These are phyloP conservation scores for Brachionus angularis DNA, from an alignment of 1,140 invertebrate genomes.

Conservation along the genomic window DNA sequence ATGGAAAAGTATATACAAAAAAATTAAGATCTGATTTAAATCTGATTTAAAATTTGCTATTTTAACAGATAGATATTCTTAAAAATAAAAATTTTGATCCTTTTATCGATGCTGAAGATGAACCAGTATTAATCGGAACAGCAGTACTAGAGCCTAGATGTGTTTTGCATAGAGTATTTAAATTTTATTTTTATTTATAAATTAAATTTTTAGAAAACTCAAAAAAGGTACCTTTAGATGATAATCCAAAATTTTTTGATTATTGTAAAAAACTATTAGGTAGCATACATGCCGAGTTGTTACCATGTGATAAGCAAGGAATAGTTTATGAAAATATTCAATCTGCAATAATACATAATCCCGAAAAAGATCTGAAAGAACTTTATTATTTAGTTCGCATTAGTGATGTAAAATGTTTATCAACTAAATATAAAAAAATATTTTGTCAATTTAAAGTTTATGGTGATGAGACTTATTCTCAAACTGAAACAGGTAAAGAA, in stretches of 20 bases:
- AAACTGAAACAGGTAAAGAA: not conserved
- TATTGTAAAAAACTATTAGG: conserved; percentile 61
- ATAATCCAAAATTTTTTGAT: conserved; percentile 60
- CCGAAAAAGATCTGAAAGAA: conserved; percentile 55
- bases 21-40: too few relatives aligned
- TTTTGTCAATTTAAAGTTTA: conserved; percentile 44
- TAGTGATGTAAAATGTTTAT: not conserved
- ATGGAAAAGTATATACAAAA: conserved; percentile 25
- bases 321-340: conserved; percentile 60
- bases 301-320: conserved; percentile 59
- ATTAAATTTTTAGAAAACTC: not conserved
- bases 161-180: conserved; percentile 58
- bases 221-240: conserved; percentile 62
- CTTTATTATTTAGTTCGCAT: conserved; percentile 31
- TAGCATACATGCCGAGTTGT: conserved; percentile 52
- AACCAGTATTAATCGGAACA: conserved; percentile 63
- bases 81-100: conserved; percentile 61
- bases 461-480: conserved; percentile 16
- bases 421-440: conserved; percentile 28
- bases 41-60: too few relatives aligned
- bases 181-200: not conserved
- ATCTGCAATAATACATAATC: conserved; percentile 60
- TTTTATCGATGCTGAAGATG: conserved; percentile 62
- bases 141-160: conserved; percentile 62
- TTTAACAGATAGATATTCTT: too few relatives aligned